These are phyloP conservation scores for Acleris sparsana DNA, from an alignment of 2,888 invertebrate species.

Conservation along the genomic window DNA sequence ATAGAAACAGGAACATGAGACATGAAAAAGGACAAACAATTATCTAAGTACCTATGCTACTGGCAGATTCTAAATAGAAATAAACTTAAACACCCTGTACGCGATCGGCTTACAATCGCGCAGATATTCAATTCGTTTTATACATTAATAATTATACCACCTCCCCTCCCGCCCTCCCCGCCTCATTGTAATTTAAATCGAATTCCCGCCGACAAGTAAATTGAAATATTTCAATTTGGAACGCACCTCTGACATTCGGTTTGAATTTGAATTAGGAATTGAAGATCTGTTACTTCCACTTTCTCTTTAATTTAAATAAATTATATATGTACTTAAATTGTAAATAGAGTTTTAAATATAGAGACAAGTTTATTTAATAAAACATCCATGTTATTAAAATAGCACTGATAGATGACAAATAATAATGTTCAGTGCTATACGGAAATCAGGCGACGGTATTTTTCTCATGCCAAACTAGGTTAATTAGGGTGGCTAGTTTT, in stretches of 20 bases:
- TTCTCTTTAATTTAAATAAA: conserved; percentile 1
- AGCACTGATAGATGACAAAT: no score
- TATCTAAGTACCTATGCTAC: background rate
- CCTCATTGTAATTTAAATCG: conserved; percentile 82
- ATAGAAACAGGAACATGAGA: no score
- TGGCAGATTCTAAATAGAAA: background rate
- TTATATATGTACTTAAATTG: no score
- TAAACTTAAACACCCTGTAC: conserved; percentile 20
- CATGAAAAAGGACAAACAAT: no score
- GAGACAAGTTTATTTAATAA: no score
- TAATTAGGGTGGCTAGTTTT: conserved; percentile 21
- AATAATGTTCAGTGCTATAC: no score
- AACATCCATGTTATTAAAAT: no score
- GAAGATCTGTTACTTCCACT: conserved; percentile 47
- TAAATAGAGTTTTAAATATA: no score
- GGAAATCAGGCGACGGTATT: background rate
- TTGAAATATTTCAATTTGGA: conserved; percentile 81
- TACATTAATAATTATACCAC: conserved; percentile 72
- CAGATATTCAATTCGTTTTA: conserved; percentile 65
- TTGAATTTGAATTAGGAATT: conserved; percentile 59
- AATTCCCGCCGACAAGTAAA: conserved; percentile 79
- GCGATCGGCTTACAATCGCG: conserved; percentile 47
- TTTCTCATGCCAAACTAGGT: conserved; percentile 19
- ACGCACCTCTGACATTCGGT: conserved; percentile 40
- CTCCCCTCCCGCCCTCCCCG: conserved; percentile 42